phyloP scores from a whole-genome alignment of 2,113 vertebrate genomes.

The Sinocyclocheilus maitianheensis region DNA sequence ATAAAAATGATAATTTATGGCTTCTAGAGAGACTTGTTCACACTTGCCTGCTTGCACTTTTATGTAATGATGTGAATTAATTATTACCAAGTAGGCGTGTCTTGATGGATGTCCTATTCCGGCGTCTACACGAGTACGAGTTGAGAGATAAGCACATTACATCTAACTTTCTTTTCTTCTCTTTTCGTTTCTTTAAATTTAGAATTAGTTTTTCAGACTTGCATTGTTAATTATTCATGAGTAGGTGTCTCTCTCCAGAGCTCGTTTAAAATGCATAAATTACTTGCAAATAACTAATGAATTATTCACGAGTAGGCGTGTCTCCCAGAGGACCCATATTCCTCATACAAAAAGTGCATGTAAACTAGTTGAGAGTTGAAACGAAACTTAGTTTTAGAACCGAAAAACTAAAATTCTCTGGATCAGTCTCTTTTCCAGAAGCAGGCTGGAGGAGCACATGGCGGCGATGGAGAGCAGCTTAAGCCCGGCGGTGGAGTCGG shows the following conservation, averaged over 20 bases:
- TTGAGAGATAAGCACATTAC: background rate
- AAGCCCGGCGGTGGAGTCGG: constrained; percentile 71
- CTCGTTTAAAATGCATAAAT: background rate
- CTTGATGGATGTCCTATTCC: background rate
- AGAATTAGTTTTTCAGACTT: background rate
- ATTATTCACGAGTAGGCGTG: constrained; percentile 13
- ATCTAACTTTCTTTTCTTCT: too few species aligned
- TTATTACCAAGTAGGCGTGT: background rate
- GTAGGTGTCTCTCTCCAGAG: background rate
- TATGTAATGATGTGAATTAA: background rate
- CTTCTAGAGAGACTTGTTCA: background rate
- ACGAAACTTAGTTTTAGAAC: background rate
- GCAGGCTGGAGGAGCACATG: constrained; percentile 69
- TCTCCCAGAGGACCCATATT: background rate
- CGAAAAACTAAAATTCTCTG: background rate
- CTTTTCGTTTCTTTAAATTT: background rate
- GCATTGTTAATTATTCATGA: background rate
- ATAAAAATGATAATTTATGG: background rate
- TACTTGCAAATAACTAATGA: background rate
- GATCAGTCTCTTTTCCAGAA: background rate
- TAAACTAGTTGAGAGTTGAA: background rate
- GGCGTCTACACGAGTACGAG: background rate
- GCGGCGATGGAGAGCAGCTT: constrained; percentile 59
- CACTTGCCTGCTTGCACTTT: background rate
- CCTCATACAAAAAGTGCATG: background rate